phyloP scores from a whole-genome alignment of 2,797 vertebrate species.

The Chelon auratus region DNA sequence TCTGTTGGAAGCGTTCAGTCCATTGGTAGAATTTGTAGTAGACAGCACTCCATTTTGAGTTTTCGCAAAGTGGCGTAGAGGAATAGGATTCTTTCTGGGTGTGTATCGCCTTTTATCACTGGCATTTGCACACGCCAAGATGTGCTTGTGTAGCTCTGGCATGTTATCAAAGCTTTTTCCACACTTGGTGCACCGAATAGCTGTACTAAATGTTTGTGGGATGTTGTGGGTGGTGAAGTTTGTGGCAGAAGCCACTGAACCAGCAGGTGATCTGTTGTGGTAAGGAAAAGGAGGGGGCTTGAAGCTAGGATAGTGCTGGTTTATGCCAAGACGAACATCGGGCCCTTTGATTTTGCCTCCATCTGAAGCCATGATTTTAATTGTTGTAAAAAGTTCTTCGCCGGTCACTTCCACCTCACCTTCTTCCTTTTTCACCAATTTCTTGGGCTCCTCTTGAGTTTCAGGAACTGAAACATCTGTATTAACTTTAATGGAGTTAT shows the following conservation, averaged over 20 bases:
- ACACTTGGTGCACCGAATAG: conserved; percentile 98
- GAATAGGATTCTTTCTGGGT: conserved; percentile 96
- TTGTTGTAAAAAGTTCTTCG: conserved; percentile 94
- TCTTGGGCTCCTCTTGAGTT: conserved; percentile 49
- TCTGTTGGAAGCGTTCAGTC: conserved; percentile 87
- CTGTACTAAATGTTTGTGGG: conserved; percentile 97
- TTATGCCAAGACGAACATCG: conserved; percentile 95
- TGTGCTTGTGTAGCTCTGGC: conserved; percentile 97
- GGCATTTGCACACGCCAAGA: conserved; percentile 94
- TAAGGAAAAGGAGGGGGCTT: conserved; percentile 98
- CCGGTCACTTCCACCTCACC: conserved; percentile 83
- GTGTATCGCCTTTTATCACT: conserved; percentile 98
- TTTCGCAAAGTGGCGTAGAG: conserved; percentile 92
- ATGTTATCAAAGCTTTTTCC: conserved; percentile 99
- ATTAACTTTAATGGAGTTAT: conserved; percentile 84
- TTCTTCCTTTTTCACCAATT: conserved; percentile 75
- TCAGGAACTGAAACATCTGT: conserved; percentile 20
- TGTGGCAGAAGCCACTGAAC: conserved; percentile 90
- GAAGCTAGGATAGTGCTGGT: conserved; percentile 98
- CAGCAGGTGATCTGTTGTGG: conserved; percentile 93
- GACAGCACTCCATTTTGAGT: conserved; percentile 90
- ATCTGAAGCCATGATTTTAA: conserved; percentile 95
- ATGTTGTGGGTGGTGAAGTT: conserved; percentile 99
- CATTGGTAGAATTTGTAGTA: conserved; percentile 79
- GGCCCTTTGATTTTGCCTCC: conserved; percentile 90